Evolutionary conservation across 2,888 invertebrate species (phyloP).

Genomic region (Nowickia ferox): DNA sequence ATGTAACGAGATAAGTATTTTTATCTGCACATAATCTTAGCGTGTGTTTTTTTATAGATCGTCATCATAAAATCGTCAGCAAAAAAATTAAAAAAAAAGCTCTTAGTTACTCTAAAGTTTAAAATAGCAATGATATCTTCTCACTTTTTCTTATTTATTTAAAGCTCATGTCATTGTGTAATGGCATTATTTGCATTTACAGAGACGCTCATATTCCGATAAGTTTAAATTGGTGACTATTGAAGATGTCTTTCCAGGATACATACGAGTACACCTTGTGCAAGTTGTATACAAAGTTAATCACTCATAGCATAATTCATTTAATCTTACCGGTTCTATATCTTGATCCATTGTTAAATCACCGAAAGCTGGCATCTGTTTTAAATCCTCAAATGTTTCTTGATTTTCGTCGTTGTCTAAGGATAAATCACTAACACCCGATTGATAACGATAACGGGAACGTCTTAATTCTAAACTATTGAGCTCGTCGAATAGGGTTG

Average conservation of each 20-base stretch:
- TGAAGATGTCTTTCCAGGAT: not conserved
- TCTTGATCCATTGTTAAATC: constrained; percentile 82
- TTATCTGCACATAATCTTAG: too few relatives aligned
- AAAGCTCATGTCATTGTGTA: too few relatives aligned
- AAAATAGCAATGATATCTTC: too few relatives aligned
- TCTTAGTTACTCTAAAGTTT: too few relatives aligned
- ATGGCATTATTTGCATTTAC: too few relatives aligned
- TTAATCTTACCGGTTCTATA: constrained; percentile 82
- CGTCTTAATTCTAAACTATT: constrained; percentile 81
- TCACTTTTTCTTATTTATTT: too few relatives aligned
- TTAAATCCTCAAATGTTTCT: constrained; percentile 75
- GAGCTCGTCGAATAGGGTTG: constrained; percentile 83
- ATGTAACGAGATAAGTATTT: too few relatives aligned
- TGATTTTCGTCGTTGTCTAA: constrained; percentile 83
- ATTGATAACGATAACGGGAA: constrained; percentile 77
- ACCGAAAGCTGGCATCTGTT: constrained; percentile 83
- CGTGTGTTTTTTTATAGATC: too few relatives aligned
- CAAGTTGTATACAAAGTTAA: not conserved
- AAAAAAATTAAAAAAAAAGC: too few relatives aligned
- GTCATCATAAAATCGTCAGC: too few relatives aligned
- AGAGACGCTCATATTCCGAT: too few relatives aligned
- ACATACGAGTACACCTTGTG: not conserved
- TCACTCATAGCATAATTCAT: not conserved
- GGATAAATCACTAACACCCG: constrained; percentile 83
- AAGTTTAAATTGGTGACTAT: too few relatives aligned